Conservation (phyloP, 2,888 invertebrate genomes). For the Aradus depressus region DNA sequence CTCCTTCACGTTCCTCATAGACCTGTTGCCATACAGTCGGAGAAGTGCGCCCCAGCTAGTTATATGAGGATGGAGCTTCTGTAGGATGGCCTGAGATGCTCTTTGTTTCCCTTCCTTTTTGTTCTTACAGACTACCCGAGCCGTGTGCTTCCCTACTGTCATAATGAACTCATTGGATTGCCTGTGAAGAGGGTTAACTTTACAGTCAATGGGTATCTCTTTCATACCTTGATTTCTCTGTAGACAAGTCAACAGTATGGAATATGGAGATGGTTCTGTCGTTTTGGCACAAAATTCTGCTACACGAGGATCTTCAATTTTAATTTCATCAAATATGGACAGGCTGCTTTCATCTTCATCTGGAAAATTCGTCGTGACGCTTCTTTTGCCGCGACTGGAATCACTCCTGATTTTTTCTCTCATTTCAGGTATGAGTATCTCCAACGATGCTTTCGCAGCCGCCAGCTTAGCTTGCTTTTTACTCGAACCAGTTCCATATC, state of each 20-base stretch:
- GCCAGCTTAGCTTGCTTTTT: constrained; percentile 94
- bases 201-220: constrained; percentile 76
- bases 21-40: constrained; percentile 82
- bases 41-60: constrained; percentile 89
- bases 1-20: constrained; percentile 82
- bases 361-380: constrained; percentile 37
- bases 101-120: constrained; percentile 93
- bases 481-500: constrained; percentile 85
- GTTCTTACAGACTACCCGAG: constrained; percentile 86
- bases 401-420: constrained; percentile 64
- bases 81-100: constrained; percentile 87
- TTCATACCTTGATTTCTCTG: constrained; percentile 86
- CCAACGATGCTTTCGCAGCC: constrained; percentile 79
- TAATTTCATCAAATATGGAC: constrained; percentile 79
- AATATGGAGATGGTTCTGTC: constrained; percentile 90
- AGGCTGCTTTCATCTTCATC: constrained; percentile 31
- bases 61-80: constrained; percentile 88
- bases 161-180: constrained; percentile 90
- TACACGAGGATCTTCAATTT: constrained; percentile 87
- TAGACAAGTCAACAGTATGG: constrained; percentile 81
- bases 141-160: constrained; percentile 85
- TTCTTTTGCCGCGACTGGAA: constrained; percentile 38
- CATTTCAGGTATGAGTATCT: constrained; percentile 88
- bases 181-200: constrained; percentile 75
- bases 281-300: constrained; percentile 92